Evolutionary conservation across 2,797 vertebrate genomes (phyloP), one percentile per base, ranked within the genome.

Genomic region (Acridotheres tristis): DNA sequence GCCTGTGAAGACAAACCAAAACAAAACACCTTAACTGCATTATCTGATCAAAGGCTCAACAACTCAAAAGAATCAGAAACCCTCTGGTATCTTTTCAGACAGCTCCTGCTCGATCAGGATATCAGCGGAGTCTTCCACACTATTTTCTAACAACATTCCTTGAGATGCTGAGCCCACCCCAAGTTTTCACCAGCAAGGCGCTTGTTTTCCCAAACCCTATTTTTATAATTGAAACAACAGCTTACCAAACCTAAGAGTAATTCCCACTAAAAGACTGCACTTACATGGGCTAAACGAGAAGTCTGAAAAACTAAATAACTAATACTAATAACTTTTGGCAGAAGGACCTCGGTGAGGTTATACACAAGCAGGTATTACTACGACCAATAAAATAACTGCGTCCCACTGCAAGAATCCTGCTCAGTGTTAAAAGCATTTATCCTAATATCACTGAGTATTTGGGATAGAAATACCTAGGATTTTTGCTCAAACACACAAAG

Each of bases 1-100:
- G 99, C 99, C 99, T 99, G 74, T 7, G 22, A 92, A 91, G 36
- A 54, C 36, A 80, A 85, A 93, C 6, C n/a, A 50, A 85, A 69
- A 1, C 40, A 59, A 59, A 85, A 9, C 25, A 45, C 1, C 5
- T n/a, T 63, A 66, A 90, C 5, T 59, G 51, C n/a, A 73, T 54
- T 45, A 59, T 43, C 65, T 71, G 72, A 92, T 45, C 8, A 2
- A 91, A 85, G 78, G 38, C 53, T 77, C 51, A 72, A 45, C 74
- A 47, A 10, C 65, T 32, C 26, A 25, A 61, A 61, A 81, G 66
- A 48, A 34, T 29, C 54, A 85, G 43, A 91, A 90, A 42, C 21
- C 40, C 55, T 29, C 66, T 42, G 32, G 50, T 16, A 58, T 13
- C 47, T 74, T 45, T 73, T 66, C 40, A 71, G 51, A 69, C 20